phyloP scores from a whole-genome alignment of 2,113 vertebrate genomes.

The Arothron firmamentum region DNA sequence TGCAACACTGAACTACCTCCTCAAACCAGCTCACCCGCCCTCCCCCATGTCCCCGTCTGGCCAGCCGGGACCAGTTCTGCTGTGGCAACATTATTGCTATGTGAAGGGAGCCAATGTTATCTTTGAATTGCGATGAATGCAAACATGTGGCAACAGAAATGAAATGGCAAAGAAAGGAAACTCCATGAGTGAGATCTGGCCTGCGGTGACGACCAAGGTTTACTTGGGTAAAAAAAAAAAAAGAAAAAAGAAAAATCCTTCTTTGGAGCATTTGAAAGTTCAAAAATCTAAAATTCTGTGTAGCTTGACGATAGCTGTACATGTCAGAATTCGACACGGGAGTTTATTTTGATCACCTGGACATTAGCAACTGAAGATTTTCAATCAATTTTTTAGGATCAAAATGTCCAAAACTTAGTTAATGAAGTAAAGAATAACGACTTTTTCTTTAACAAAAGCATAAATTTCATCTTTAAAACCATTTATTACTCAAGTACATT shows the following conservation, averaged over 20 bases:
- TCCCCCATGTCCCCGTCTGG: constrained; percentile 2
- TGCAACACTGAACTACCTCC: constrained; percentile 15
- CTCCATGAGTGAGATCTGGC: not conserved
- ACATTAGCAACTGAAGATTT: too few relatives aligned
- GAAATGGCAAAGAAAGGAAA: not conserved
- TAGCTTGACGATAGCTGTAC: too few relatives aligned
- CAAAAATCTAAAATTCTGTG: too few relatives aligned
- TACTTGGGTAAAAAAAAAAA: not conserved
- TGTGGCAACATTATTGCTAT: constrained; percentile 24
- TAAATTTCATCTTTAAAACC: not conserved
- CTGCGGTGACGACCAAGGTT: constrained; percentile 18
- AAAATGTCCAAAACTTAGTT: too few relatives aligned
- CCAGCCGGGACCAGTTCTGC: constrained; percentile 10
- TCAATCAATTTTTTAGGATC: too few relatives aligned
- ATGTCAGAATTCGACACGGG: too few relatives aligned
- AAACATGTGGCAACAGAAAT: not conserved
- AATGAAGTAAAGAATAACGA: too few relatives aligned
- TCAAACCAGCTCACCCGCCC: not conserved
- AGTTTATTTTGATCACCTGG: too few relatives aligned
- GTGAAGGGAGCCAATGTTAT: constrained; percentile 4
- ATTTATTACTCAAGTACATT: not conserved
- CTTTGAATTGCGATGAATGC: not conserved
- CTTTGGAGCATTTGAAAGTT: too few relatives aligned
- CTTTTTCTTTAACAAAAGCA: not conserved
- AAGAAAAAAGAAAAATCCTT: too few relatives aligned